Base-by-base conservation (phyloP, 2,113 vertebrate species). In the Neolamprologus falcicula region DNA sequence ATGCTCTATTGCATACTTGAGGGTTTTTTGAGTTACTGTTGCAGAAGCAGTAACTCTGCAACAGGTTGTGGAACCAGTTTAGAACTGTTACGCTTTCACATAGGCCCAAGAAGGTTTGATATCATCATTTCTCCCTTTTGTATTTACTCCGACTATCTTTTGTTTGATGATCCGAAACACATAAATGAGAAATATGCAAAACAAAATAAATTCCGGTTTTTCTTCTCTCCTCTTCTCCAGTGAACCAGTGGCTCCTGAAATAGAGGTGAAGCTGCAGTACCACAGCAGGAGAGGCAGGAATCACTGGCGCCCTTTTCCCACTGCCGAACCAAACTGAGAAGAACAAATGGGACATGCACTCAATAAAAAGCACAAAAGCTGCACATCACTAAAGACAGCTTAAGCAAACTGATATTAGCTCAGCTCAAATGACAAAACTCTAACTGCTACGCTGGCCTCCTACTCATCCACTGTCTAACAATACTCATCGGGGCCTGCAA, bases 171-270 rank as follows among this genome's bases (percentile, higher is more conserved):
- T 66, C 3, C 1, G 19, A 66, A 21, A 66, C 19, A 66, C 31
- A n/a, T 37, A 66, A 66, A 37, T 37, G 61, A 66, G 2, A 66
- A 66, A 37, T 66, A 5, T 35, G 61, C 9, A 37, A 66, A 66
- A 66, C 11, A 1, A 13, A 37, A 68, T 1, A 13, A 68, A 68
- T 5, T 37, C 33, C 1, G 0, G 0, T 13, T 47, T 76, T 14
- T 54, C 71, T 52, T 76, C 42, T 78, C 10, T 16, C 47, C 78
- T 68, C 45, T 26, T 52, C 68, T 82, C 17, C 88, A 96, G 96
- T 96, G 87, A 96, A 96, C 71, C 95, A 96, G 89, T 96, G 96
- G 96, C 94, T 96, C 57, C 94, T 96, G 92, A 96, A 96, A 88
- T 96, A 95, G 78, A 71, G 78, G 7, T 45, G 54, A 82, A 33